Evolutionary conservation across 2,888 invertebrate genomes (phyloP).

Genomic region (Candidula unifasciata): DNA sequence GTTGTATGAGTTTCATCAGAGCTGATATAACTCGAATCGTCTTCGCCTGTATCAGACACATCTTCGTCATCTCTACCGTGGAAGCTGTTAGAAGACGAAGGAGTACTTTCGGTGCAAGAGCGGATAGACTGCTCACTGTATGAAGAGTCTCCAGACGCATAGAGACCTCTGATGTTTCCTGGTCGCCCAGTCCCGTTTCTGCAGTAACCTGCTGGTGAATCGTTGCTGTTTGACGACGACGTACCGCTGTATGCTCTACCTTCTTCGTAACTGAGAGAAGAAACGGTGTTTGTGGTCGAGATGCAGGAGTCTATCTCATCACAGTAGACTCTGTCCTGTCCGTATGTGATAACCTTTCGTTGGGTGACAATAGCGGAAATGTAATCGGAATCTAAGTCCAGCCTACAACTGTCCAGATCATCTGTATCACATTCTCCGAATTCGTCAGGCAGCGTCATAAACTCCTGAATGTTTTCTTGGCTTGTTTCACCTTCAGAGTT

Average conservation of each 20-base stretch:
- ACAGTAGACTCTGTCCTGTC: neutral
- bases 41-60: neutral
- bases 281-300: neutral
- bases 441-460: neutral
- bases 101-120: neutral
- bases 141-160: neutral
- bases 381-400: neutral
- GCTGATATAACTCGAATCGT: neutral
- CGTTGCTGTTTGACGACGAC: neutral
- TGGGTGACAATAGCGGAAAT: neutral
- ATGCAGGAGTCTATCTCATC: neutral
- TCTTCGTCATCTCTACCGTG: neutral
- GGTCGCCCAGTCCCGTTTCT: no score
- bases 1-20: neutral
- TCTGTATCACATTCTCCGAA: constrained; percentile 16
- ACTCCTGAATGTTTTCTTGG: neutral
- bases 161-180: neutral
- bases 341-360: neutral
- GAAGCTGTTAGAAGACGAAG: neutral
- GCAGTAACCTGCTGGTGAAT: neutral
- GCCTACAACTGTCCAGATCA: neutral
- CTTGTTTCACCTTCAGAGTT: neutral
- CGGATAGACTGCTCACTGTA: neutral
- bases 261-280: neutral
- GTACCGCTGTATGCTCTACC: neutral